phyloP scores from a whole-genome alignment of 2,113 vertebrate species.

The Cranoglanis bouderius region DNA sequence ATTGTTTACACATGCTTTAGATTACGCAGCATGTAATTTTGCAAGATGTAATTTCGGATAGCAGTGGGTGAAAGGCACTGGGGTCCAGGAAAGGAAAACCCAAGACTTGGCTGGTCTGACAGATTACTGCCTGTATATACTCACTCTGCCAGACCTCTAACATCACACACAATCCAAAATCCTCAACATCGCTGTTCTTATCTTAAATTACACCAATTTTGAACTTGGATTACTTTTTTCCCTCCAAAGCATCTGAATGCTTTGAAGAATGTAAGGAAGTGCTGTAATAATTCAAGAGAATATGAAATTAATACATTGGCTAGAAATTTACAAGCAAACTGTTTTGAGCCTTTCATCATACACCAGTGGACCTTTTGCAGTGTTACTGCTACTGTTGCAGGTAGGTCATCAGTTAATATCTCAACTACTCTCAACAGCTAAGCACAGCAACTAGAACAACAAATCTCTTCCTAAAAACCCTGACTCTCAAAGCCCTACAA shows the following conservation, averaged over 20 bases:
- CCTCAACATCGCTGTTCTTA: not conserved
- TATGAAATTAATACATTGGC: not conserved
- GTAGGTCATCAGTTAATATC: not conserved
- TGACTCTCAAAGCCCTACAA: not conserved
- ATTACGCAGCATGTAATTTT: constrained; percentile 5
- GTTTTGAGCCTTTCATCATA: not conserved
- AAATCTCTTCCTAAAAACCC: not conserved
- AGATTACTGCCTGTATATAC: not conserved
- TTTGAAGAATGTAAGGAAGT: not conserved
- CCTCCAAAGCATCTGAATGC: not conserved
- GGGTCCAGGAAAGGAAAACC: constrained; percentile 19
- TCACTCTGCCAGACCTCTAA: not conserved
- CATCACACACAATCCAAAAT: not conserved
- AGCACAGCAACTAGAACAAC: not conserved
- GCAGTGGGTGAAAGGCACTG: not conserved
- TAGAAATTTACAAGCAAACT: not conserved
- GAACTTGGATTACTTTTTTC: too few relatives aligned
- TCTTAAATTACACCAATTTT: not conserved
- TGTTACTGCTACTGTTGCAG: not conserved
- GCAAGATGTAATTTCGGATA: constrained; percentile 23
- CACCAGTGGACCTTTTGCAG: not conserved
- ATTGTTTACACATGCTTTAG: constrained; percentile 15
- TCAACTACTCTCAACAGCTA: not conserved
- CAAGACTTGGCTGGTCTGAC: not conserved
- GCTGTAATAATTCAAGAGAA: not conserved